Base-by-base conservation (phyloP, 2,888 invertebrate species). In the Abrostola triplasia region DNA sequence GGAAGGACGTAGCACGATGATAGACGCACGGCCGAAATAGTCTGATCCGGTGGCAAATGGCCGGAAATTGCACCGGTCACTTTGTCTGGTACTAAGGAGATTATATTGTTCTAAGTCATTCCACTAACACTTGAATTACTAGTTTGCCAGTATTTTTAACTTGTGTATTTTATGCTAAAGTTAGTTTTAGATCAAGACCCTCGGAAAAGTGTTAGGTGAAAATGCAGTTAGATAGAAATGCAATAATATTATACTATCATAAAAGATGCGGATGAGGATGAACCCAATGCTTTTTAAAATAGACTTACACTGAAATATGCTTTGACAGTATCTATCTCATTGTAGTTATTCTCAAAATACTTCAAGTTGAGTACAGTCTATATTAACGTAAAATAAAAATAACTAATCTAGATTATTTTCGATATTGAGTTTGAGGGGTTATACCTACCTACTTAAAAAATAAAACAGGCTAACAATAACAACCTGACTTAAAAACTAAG, bases 21-120 rank as follows among this genome's bases (percentile, higher is more conserved):
- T 78, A 76, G 71, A 76, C 61, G 60, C 55, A 57, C 59, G 42
- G 62, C 59, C 70, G 66, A 74, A 78, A 76, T 71, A 76, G 71
- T 24, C 51, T 69, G 59, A 69, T 76, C 76, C 74, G 73, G 71
- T 69, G 60, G 69, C 42, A 65, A 69, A 71, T 64, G 49, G 63
- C 59, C 74, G 76, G 79, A 74, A 66, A 78, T 76, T 76, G 60
- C 57, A 63, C 56, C 59, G 67, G 76, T 71, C 69, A 78, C 69
- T 78, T 73, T 59, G 67, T 67, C 67, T 68, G 44, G n/a, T 12
- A 60, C 57, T 60, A 58, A 64, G 54, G 56, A 54, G 59, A 68
- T 40, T 57, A 6, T 49, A 50, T 57, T 59, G 59, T 63, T 67
- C n/a, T 12, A 37, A 56, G 47, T 71, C 44, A 38, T 41, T 38